Percentiles rank a stretch among this genome's conserved stretches.
These are phyloP conservation scores for Aphodius sticticus DNA, from an alignment of 2,888 invertebrate species.

Conservation along the genomic window DNA sequence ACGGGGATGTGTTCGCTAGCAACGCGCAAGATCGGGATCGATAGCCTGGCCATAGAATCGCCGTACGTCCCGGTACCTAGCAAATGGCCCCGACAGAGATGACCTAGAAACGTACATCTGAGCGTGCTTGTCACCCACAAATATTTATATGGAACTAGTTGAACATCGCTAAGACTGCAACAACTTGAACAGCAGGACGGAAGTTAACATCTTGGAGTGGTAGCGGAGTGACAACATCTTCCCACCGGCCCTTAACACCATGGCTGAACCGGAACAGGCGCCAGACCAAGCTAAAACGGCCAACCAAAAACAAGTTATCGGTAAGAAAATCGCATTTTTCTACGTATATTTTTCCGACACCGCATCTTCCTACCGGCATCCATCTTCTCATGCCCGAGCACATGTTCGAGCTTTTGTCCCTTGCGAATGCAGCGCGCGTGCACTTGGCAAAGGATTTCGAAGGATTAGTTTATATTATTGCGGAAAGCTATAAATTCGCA, in stretches of 20 bases:
- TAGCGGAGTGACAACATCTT: conserved; percentile 80
- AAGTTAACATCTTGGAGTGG: conserved; percentile 77
- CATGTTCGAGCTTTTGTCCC: conserved; percentile 36
- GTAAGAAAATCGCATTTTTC: conserved; percentile 62
- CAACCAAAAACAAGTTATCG: conserved; percentile 87
- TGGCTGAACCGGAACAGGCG: conserved; percentile 91
- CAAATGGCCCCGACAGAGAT: not conserved
- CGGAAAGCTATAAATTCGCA: conserved; percentile 10
- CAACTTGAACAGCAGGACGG: conserved; percentile 68
- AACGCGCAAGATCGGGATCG: conserved; percentile 32
- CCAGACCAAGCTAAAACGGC: conserved; percentile 64
- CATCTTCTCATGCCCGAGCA: conserved; percentile 51
- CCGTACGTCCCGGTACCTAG: conserved; percentile 7
- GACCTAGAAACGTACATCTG: conserved; percentile 20
- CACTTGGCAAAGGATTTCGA: not conserved
- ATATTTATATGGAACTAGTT: conserved; percentile 48
- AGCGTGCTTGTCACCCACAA: conserved; percentile 25
- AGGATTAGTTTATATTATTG: conserved; percentile 9
- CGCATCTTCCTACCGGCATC: conserved; percentile 50
- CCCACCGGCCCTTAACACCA: conserved; percentile 83
- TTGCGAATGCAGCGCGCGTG: not conserved
- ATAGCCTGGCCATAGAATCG: conserved; percentile 1
- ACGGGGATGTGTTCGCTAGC: conserved; percentile 25
- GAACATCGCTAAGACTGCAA: conserved; percentile 54
- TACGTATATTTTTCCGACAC: conserved; percentile 10